These are phyloP conservation scores for Megathymus violae DNA, from an alignment of 1,140 invertebrate genomes.

Conservation along the genomic window DNA sequence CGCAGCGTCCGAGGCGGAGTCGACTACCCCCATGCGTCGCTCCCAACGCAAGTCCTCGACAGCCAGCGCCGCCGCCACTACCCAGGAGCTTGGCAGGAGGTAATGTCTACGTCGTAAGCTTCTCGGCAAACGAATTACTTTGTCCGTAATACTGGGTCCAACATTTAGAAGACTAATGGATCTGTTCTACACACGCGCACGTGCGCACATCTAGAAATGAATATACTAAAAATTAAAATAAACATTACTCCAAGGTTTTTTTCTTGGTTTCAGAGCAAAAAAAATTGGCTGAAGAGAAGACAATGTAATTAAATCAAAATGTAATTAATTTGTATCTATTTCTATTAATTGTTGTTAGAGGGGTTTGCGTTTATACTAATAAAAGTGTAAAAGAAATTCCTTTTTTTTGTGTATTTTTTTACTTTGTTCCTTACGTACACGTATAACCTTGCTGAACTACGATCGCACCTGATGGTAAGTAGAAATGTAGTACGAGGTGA, in stretches of 20 bases:
- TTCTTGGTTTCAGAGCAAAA: slow-evolving; percentile 41
- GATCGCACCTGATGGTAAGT: too few species aligned
- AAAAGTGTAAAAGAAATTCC: slow-evolving; percentile 33
- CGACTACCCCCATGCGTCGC: slow-evolving; percentile 42
- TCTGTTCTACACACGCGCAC: too few species aligned
- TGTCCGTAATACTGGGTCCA: too few species aligned
- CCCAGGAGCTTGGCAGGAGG: slow-evolving; percentile 46
- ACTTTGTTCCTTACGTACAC: too few species aligned
- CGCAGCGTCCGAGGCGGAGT: slow-evolving; percentile 22
- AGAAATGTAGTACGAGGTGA: too few species aligned
- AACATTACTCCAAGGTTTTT: too few species aligned
- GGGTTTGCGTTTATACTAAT: slow-evolving; percentile 42
- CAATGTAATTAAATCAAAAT: slow-evolving; percentile 25
- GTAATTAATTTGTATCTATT: slow-evolving; percentile 37
- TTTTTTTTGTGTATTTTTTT: too few species aligned
- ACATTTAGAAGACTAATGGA: too few species aligned
- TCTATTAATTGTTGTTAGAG: slow-evolving; percentile 29
- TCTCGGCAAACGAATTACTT: too few species aligned
- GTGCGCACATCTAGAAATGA: too few species aligned
- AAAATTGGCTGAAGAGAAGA: slow-evolving; percentile 40
- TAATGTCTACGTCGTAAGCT: slow-evolving; percentile 27
- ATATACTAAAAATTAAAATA: too few species aligned
- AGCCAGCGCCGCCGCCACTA: slow-evolving; percentile 35
- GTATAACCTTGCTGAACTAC: too few species aligned
- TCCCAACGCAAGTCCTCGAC: slow-evolving; percentile 42